Evolutionary conservation across 1,140 invertebrate genomes (phyloP).

Genomic region (Araneus ventricosus): DNA sequence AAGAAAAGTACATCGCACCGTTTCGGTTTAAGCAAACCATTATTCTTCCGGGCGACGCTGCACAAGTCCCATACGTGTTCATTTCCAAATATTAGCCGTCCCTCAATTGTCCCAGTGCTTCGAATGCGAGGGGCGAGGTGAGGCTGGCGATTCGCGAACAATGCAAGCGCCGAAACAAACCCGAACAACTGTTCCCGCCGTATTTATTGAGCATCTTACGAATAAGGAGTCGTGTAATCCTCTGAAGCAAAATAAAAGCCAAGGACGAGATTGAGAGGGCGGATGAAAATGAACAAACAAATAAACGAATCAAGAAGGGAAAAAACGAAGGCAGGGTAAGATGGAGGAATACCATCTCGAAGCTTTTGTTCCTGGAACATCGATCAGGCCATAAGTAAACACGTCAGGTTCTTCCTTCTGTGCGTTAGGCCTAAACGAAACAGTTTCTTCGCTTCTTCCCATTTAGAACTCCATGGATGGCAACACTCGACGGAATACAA

Average conservation of each 20-base stretch:
- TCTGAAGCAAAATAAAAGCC: conserved; percentile 19
- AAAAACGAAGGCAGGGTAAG: not conserved
- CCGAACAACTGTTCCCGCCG: conserved; percentile 23
- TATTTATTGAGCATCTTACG: conserved; percentile 33
- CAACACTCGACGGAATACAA: conserved; percentile 31
- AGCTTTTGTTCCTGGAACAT: conserved; percentile 30
- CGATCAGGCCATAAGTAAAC: conserved; percentile 49
- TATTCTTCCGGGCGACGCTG: no score
- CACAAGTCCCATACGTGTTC: not conserved
- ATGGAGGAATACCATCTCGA: conserved; percentile 12
- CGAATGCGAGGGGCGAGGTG: not conserved
- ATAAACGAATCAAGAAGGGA: not conserved
- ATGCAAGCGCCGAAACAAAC: not conserved
- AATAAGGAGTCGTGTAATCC: conserved; percentile 20
- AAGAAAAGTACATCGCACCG: no score
- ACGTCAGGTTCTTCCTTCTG: conserved; percentile 36
- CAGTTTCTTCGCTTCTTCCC: conserved; percentile 31
- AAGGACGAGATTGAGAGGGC: conserved; percentile 22
- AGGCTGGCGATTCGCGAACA: not conserved
- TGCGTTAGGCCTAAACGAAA: conserved; percentile 39
- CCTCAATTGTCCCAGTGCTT: not conserved
- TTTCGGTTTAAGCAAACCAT: no score
- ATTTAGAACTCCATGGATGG: conserved; percentile 44
- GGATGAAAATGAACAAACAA: not conserved
- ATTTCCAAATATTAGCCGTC: not conserved